Conservation (phyloP, 2,113 vertebrate genomes). For the Abramis brama region DNA sequence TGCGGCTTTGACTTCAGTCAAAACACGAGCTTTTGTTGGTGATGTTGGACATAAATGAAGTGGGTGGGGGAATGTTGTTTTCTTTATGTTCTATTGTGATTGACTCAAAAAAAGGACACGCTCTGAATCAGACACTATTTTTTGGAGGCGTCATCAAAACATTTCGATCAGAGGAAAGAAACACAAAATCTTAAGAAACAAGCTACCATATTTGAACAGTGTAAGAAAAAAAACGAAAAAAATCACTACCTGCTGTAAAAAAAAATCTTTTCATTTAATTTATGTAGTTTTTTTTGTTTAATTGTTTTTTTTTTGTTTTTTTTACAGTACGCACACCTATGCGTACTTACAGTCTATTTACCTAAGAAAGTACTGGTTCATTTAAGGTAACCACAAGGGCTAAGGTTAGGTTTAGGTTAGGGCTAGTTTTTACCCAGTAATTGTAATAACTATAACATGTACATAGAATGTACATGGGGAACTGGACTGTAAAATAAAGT, state of each 20-base stretch:
- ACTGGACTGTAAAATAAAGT: no score
- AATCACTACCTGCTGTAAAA: not conserved
- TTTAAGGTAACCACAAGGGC: no score
- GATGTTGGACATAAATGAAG: conserved; percentile 69
- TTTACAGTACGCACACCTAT: no score
- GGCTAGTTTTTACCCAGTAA: no score
- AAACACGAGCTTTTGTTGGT: conserved; percentile 85
- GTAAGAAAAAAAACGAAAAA: not conserved
- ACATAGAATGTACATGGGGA: no score
- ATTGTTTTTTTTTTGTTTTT: no score
- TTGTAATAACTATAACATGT: no score
- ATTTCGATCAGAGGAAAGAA: conserved; percentile 61
- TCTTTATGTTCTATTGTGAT: conserved; percentile 62
- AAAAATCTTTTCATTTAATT: not conserved
- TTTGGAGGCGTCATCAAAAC: conserved; percentile 70
- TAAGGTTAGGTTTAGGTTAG: no score
- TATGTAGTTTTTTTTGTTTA: not conserved
- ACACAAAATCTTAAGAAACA: conserved; percentile 1
- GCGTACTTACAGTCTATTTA: no score
- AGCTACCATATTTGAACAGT: conserved; percentile 30
- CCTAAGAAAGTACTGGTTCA: no score
- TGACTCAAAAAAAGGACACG: no score
- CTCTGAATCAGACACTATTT: conserved; percentile 65
- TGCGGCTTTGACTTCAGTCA: conserved; percentile 86
- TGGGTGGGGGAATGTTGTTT: conserved; percentile 70